Percentiles rank a stretch among this genome's conserved stretches.
These are phyloP conservation scores for Cantharis flavilabris DNA, from an alignment of 2,888 invertebrate genomes.

Conservation along the genomic window DNA sequence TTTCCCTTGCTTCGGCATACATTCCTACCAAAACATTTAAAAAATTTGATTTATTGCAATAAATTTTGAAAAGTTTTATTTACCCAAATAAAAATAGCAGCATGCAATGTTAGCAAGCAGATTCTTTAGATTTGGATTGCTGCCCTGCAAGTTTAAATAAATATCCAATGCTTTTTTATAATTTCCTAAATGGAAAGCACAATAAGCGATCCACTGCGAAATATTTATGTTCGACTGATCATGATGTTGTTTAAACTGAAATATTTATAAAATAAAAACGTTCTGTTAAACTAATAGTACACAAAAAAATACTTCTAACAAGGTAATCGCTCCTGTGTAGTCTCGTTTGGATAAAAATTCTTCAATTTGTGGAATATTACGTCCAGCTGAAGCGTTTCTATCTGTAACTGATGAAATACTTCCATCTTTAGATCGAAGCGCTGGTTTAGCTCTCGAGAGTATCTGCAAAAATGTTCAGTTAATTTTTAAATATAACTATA, in stretches of 20 bases:
- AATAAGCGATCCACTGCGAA: conserved; percentile 92
- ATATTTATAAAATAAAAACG: conserved; percentile 31
- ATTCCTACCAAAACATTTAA: conserved; percentile 60
- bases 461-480: conserved; percentile 61
- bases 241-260: conserved; percentile 61
- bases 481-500: too few species aligned
- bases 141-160: conserved; percentile 64
- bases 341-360: conserved; percentile 89
- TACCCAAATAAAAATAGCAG: conserved; percentile 93
- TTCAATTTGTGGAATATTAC: conserved; percentile 78
- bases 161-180: conserved; percentile 81
- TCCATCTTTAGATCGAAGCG: conserved; percentile 59
- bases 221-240: conserved; percentile 57
- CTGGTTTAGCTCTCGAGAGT: conserved; percentile 81
- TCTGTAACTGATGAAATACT: conserved; percentile 41
- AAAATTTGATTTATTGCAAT: background rate
- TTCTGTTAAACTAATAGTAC: background rate
- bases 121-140: conserved; percentile 63
- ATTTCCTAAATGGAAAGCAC: conserved; percentile 94
- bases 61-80: conserved; percentile 52
- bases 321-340: conserved; percentile 91
- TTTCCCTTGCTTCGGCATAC: conserved; percentile 73
- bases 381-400: conserved; percentile 42
- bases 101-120: conserved; percentile 84
- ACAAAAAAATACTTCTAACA: conserved; percentile 77